Evolutionary conservation across 1,140 invertebrate genomes (phyloP), one percentile per base, ranked within the genome.

Genomic region (Euwallacea fornicatus): DNA sequence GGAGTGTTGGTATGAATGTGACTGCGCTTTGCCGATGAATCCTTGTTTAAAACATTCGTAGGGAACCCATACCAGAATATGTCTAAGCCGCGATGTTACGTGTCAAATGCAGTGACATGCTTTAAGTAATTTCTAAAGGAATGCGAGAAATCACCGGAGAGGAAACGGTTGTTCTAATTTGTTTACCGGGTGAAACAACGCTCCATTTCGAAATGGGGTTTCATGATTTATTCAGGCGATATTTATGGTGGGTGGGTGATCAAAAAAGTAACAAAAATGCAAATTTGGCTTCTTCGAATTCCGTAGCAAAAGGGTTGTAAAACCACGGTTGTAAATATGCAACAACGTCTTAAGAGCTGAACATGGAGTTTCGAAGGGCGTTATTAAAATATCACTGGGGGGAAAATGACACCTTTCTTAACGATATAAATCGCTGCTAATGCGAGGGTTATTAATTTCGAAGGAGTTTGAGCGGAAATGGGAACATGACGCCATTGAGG

Each of bases 401-500:
- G 69, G 69, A 71, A 66, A 71, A 71, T 71, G 69, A 71, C 69
- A 71, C 69, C 69, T 71, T 71, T 71, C 69, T 71, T 71, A 71
- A 71, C 69, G 69, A 71, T 66, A 71, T 71, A 71, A 71, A 71
- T 71, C 69, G 69, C 47, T 71, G 69, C 63, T 71, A 71, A 71
- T 71, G 64, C 58, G 41, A 41, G 60, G 62, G 69, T 71, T 71
- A 71, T 71, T 71, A 71, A 71, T 71, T 71, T 71, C 47, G 46
- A 41, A 61, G 60, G 50, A 64, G 43, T 63, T 61, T 64, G 46
- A 13, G 69, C 16, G 62, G 50, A 63, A 54, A 56, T 6, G 47
- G 44, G 59, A 54, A 41, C n/a, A 55, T 43, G 59, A 55, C 58
- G 59, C 15, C 58, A 54, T 62, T 61, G 67, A 69, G 55, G 62